These are phyloP conservation scores for Rhinolophus sinicus DNA, from an alignment of 2,113 vertebrate species.

Conservation along the genomic window DNA sequence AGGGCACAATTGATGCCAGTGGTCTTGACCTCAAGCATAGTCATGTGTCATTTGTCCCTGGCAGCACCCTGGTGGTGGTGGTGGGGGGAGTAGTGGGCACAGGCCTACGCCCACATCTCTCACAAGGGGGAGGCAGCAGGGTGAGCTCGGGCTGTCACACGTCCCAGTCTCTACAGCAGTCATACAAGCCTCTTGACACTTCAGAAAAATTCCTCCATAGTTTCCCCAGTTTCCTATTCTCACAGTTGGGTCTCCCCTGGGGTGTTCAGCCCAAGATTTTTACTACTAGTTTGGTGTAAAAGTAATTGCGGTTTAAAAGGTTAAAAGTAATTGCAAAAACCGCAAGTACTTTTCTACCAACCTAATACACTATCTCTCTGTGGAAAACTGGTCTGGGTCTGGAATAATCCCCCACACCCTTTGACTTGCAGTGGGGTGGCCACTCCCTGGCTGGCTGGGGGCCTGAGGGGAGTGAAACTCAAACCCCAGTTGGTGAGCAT, in stretches of 20 bases:
- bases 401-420: neutral
- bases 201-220: neutral
- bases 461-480: neutral
- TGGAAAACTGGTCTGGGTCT: neutral
- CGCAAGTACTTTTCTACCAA: too few species aligned
- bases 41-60: neutral
- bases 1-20: neutral
- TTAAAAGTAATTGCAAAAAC: too few species aligned
- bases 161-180: accelerated
- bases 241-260: neutral
- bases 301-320: too few species aligned
- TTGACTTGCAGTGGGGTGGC: neutral
- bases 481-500: neutral
- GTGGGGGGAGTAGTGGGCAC: accelerated
- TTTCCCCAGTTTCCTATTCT: neutral
- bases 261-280: neutral
- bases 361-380: neutral
- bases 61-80: accelerated
- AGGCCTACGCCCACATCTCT: neutral
- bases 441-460: neutral
- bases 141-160: too few species aligned
- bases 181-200: neutral
- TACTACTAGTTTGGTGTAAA: neutral
- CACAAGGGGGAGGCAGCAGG: neutral
- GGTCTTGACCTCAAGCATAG: too few species aligned